Percentiles rank a stretch among this genome's conserved stretches.
phyloP scores from a whole-genome alignment of 2,888 invertebrate species.

The Drosophila neutralis region DNA sequence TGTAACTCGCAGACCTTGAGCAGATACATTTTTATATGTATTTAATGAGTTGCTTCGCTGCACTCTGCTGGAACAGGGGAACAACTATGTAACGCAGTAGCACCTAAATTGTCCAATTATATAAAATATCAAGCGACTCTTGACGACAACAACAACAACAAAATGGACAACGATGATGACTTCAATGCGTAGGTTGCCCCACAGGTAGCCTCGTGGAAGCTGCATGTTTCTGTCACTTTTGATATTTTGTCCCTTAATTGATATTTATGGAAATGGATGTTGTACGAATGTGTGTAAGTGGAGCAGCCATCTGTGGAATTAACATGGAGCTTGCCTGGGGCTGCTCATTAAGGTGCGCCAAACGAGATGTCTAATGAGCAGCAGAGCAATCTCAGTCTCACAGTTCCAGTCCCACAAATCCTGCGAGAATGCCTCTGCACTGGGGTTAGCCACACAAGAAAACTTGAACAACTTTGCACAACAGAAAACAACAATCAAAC shows the following conservation, averaged over 20 bases:
- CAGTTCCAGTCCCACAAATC: slow-evolving; percentile 11
- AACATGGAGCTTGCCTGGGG: slow-evolving; percentile 35
- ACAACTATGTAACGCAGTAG: slow-evolving; percentile 33
- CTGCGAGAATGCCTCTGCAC: slow-evolving; percentile 6
- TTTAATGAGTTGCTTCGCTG: slow-evolving; percentile 54
- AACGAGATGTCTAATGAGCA: slow-evolving; percentile 26
- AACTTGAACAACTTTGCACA: slow-evolving; percentile 38
- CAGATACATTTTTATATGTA: slow-evolving; percentile 42
- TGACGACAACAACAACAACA: not conserved
- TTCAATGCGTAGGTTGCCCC: slow-evolving; percentile 57
- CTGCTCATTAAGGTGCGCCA: slow-evolving; percentile 46
- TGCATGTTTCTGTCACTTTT: slow-evolving; percentile 67
- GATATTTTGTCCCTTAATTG: slow-evolving; percentile 68
- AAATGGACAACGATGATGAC: slow-evolving; percentile 3
- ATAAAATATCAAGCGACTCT: slow-evolving; percentile 35
- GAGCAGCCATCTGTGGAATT: slow-evolving; percentile 63
- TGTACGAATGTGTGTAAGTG: slow-evolving; percentile 46
- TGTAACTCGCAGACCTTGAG: slow-evolving; percentile 24
- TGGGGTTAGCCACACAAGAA: slow-evolving; percentile 30
- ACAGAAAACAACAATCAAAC: slow-evolving; percentile 14
- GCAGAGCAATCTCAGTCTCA: not conserved
- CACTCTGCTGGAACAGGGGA: not conserved
- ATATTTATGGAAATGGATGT: slow-evolving; percentile 74
- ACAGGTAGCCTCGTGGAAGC: slow-evolving; percentile 53
- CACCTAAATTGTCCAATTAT: slow-evolving; percentile 72